phyloP scores from a whole-genome alignment of 2,113 vertebrate genomes.

The Phodopus roborovskii region DNA sequence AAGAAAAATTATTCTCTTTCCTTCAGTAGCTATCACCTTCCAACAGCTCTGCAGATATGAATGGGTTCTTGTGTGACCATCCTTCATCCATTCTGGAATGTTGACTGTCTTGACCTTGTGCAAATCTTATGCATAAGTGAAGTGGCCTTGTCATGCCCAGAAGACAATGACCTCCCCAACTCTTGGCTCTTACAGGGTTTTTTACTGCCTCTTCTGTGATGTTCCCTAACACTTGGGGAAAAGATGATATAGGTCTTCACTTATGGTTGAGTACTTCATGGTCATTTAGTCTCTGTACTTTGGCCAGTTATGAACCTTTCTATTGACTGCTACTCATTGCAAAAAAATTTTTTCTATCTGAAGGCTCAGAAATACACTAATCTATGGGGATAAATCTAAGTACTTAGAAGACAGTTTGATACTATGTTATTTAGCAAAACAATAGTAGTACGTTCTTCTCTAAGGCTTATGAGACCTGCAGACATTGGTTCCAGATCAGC shows the following conservation, averaged over 20 bases:
- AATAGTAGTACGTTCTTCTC: background rate
- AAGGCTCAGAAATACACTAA: background rate
- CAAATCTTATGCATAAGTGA: background rate
- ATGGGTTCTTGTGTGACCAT: background rate
- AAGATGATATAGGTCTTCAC: background rate
- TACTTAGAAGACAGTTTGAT: background rate
- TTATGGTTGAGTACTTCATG: background rate
- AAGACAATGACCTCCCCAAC: background rate
- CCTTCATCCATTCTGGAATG: background rate
- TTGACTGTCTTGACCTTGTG: background rate
- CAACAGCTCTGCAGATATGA: background rate
- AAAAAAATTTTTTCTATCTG: background rate
- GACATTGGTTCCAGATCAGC: background rate
- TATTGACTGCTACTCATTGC: background rate
- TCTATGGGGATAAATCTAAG: background rate
- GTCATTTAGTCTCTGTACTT: background rate
- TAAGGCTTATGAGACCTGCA: background rate
- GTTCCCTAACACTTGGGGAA: background rate
- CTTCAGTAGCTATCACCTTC: background rate
- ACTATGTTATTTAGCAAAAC: background rate
- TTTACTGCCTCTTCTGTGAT: background rate
- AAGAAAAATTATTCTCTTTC: background rate
- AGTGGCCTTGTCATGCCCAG: background rate
- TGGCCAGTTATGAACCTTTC: background rate
- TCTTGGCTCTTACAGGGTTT: background rate